Conservation (phyloP, 1,140 invertebrate species). For the Diachasmimorpha longicaudata region DNA sequence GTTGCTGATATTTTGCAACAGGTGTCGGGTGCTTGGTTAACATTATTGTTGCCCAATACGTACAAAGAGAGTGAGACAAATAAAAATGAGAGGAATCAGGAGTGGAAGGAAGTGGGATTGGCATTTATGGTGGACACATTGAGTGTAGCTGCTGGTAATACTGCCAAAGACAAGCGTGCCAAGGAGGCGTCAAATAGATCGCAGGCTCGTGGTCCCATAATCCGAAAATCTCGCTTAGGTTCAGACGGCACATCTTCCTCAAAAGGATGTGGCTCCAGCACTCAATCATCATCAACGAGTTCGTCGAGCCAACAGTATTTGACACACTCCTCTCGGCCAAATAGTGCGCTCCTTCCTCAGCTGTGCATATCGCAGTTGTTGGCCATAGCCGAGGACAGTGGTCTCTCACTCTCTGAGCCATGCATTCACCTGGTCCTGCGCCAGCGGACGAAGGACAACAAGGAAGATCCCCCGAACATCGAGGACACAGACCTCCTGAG, state of each 20-base stretch:
- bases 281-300: conserved; percentile 28
- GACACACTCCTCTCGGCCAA: conserved; percentile 59
- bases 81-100: conserved; percentile 47
- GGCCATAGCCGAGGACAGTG: conserved; percentile 64
- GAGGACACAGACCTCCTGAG: conserved; percentile 42
- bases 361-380: conserved; percentile 71
- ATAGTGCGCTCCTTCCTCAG: conserved; percentile 63
- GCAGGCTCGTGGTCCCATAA: conserved; percentile 49
- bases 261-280: no score
- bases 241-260: conserved; percentile 28
- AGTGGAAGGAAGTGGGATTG: conserved; percentile 61
- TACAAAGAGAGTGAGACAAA: conserved; percentile 51
- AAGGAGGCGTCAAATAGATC: conserved; percentile 75
- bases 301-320: conserved; percentile 55
- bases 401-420: conserved; percentile 65
- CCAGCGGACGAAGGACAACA: conserved; percentile 53
- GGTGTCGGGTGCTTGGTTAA: conserved; percentile 64
- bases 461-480: conserved; percentile 46
- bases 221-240: conserved; percentile 48
- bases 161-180: conserved; percentile 81
- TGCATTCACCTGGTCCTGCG: conserved; percentile 60
- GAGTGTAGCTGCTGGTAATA: conserved; percentile 80
- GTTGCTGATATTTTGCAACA: conserved; percentile 67
- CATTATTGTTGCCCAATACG: conserved; percentile 49
- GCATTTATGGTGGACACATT: conserved; percentile 68